Percentiles rank a stretch among this genome's conserved stretches.
Evolutionary conservation across 2,888 invertebrate species (phyloP).

Genomic region (Thyatira batis): DNA sequence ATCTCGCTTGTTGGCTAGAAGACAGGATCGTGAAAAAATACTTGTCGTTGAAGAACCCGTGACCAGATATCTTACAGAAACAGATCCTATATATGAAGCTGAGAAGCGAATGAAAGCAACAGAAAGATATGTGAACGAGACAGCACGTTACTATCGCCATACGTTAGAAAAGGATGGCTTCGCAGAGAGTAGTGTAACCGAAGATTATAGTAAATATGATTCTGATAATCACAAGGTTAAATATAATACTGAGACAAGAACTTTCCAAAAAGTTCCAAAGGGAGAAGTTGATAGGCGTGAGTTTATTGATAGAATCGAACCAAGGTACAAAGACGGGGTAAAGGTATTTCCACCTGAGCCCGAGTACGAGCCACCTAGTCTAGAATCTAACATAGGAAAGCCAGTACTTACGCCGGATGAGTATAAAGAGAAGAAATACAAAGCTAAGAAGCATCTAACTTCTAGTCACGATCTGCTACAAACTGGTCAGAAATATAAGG

Average conservation of each 20-base stretch:
- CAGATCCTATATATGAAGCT: conserved; percentile 73
- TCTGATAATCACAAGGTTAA: conserved; percentile 71
- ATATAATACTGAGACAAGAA: conserved; percentile 69
- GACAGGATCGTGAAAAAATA: conserved; percentile 60
- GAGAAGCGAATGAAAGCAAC: conserved; percentile 77
- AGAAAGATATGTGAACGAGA: conserved; percentile 81
- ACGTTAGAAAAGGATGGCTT: conserved; percentile 82
- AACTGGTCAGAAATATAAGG: conserved; percentile 72
- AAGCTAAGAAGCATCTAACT: conserved; percentile 68
- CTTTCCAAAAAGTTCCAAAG: conserved; percentile 61
- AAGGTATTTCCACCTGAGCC: conserved; percentile 74
- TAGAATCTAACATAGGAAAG: conserved; percentile 81
- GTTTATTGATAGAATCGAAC: conserved; percentile 59
- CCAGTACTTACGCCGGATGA: conserved; percentile 85
- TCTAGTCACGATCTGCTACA: conserved; percentile 77
- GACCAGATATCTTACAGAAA: conserved; percentile 70
- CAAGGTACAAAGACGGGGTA: conserved; percentile 57
- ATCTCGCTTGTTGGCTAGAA: conserved; percentile 87
- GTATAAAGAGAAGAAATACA: conserved; percentile 78
- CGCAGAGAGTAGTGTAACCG: conserved; percentile 76
- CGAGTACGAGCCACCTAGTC: conserved; percentile 85
- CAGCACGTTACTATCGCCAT: conserved; percentile 80
- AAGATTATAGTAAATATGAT: conserved; percentile 77
- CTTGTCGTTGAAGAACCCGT: conserved; percentile 64
- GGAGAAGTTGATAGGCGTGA: conserved; percentile 67